Evolutionary conservation across 1,140 invertebrate species (phyloP).

Genomic region (Fopius arisanus): DNA sequence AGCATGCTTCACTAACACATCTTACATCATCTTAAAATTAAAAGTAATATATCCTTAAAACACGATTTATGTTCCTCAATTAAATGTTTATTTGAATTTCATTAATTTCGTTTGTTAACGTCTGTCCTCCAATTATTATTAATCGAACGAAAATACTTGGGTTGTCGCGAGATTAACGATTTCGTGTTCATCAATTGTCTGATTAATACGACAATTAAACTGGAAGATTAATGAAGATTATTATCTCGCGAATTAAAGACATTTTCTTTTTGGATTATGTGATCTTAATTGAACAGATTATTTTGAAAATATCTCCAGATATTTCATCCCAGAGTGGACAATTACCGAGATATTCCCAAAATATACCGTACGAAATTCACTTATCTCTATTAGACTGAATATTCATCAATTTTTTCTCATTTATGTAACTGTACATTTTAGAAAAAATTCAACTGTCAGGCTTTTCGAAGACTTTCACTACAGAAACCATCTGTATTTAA

Average conservation of each 20-base stretch:
- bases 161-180: neutral
- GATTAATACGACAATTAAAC: neutral
- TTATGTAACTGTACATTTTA: slow-evolving; percentile 6
- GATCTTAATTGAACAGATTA: neutral
- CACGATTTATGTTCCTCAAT: slow-evolving; percentile 37
- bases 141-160: slow-evolving; percentile 51
- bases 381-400: neutral
- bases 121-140: neutral
- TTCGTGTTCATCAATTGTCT: neutral
- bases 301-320: neutral
- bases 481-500: slow-evolving; percentile 10
- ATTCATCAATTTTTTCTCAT: slow-evolving; percentile 4
- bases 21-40: slow-evolving; percentile 63
- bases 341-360: neutral
- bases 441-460: neutral
- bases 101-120: slow-evolving; percentile 22
- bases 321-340: neutral
- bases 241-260: neutral
- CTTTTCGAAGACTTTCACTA: slow-evolving; percentile 11
- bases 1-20: slow-evolving; percentile 65
- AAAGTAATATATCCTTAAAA: slow-evolving; percentile 59
- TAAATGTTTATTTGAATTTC: slow-evolving; percentile 22
- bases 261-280: neutral
- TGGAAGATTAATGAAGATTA: neutral
- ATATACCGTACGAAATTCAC: neutral